A percentile compares a stretch with the other conserved stretches of the same genome.
Evolutionary conservation across 2,113 vertebrate species (phyloP).

Genomic region (Tinamus guttatus): DNA sequence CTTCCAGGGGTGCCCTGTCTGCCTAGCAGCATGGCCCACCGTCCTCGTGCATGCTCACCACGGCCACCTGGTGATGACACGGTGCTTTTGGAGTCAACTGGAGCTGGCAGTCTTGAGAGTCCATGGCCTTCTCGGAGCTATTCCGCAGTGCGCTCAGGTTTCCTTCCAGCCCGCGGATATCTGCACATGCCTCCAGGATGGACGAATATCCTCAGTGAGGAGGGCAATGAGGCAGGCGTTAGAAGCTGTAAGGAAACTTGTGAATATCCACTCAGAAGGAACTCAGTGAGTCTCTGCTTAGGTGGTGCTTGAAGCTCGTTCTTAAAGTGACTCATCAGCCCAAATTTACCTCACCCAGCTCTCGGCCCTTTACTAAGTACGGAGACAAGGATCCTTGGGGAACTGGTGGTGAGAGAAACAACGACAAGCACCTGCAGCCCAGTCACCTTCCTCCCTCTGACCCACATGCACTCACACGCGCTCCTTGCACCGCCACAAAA

Average conservation of each 20-base stretch:
- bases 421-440: neutral
- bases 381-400: neutral
- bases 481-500: neutral
- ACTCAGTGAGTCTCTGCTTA: neutral
- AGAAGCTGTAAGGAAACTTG: neutral
- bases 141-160: neutral
- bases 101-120: no score
- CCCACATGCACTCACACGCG: rapidly evolving
- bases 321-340: neutral
- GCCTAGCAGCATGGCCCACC: neutral
- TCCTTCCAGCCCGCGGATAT: neutral
- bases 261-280: neutral
- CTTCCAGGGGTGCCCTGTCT: neutral
- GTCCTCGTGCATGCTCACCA: neutral
- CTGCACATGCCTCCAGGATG: rapidly evolving
- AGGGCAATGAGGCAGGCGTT: neutral
- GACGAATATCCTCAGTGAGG: neutral
- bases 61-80: rapidly evolving
- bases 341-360: neutral
- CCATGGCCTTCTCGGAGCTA: neutral
- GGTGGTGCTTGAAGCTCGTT: neutral
- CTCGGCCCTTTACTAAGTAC: neutral
- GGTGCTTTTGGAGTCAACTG: neutral
- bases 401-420: rapidly evolving
- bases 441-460: rapidly evolving